Conservation (phyloP, 37 sponge, comb jelly and placozoan genomes). For the Agelas oroides region DNA sequence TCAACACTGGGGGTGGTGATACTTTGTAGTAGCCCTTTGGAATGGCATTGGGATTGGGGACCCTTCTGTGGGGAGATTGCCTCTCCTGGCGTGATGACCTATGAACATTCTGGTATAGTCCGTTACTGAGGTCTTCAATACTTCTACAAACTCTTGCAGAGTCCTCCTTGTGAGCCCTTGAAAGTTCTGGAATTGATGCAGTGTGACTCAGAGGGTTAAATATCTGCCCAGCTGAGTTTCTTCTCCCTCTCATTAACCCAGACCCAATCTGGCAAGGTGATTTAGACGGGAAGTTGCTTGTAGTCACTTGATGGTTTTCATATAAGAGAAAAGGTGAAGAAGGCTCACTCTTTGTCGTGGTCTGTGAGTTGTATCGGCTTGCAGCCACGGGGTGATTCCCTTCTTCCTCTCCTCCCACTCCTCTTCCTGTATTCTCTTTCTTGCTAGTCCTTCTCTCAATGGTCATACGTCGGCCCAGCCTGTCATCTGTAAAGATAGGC, state of each 20-base stretch:
- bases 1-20: constrained; percentile 24
- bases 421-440: background rate
- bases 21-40: constrained; percentile 41
- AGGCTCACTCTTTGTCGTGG: background rate
- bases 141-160: background rate
- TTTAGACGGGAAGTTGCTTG: background rate
- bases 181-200: too few relatives aligned
- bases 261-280: background rate
- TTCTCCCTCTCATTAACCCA: background rate
- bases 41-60: background rate
- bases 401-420: background rate
- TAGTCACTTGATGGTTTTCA: constrained; percentile 20
- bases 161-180: background rate
- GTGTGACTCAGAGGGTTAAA: background rate
- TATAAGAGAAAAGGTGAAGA: background rate
- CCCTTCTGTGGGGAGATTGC: background rate
- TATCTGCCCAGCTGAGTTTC: constrained; percentile 9
- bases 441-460: constrained; percentile 17
- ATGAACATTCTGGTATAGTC: constrained; percentile 17
- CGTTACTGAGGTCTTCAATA: constrained; percentile 23
- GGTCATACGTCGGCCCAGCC: constrained; percentile 62
- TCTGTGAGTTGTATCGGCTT: constrained; percentile 6
- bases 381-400: background rate
- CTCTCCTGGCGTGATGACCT: background rate
- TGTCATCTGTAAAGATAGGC: constrained; percentile 69